Conservation (phyloP, 2,797 vertebrate genomes). For the Darevskia nairensis region DNA sequence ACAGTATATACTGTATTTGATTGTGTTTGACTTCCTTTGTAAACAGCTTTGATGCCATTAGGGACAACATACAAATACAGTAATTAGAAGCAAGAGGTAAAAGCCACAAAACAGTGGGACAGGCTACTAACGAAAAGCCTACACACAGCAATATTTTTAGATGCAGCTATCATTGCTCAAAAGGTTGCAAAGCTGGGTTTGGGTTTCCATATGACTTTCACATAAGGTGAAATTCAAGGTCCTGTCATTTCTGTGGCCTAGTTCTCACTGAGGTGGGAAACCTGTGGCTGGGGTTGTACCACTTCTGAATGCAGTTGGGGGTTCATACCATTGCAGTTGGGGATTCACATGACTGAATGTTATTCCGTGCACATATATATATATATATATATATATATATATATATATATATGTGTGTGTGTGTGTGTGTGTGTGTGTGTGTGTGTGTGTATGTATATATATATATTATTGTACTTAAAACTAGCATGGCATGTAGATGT, state of each 20-base stretch:
- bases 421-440: too few relatives aligned
- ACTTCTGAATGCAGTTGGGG: not conserved
- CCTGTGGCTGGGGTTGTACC: not conserved
- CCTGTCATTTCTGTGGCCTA: not conserved
- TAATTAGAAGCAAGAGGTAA: slow-evolving; percentile 7
- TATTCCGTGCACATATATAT: not conserved
- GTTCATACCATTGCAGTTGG: not conserved
- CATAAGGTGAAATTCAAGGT: not conserved
- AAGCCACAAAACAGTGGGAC: not conserved
- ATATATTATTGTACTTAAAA: not conserved
- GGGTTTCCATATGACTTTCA: not conserved
- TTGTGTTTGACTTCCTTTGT: too few relatives aligned
- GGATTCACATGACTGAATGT: not conserved
- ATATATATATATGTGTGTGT: too few relatives aligned
- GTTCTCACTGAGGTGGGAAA: not conserved
- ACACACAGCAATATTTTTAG: not conserved
- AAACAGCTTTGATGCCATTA: not conserved
- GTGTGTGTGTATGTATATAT: too few relatives aligned
- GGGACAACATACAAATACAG: not conserved
- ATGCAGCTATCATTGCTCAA: not conserved
- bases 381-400: too few relatives aligned
- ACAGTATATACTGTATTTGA: too few relatives aligned
- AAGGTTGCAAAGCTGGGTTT: not conserved
- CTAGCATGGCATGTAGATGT: not conserved
- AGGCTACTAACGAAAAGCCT: not conserved